phyloP scores from a whole-genome alignment of 2,888 invertebrate species.

The Macrophya alboannulata region DNA sequence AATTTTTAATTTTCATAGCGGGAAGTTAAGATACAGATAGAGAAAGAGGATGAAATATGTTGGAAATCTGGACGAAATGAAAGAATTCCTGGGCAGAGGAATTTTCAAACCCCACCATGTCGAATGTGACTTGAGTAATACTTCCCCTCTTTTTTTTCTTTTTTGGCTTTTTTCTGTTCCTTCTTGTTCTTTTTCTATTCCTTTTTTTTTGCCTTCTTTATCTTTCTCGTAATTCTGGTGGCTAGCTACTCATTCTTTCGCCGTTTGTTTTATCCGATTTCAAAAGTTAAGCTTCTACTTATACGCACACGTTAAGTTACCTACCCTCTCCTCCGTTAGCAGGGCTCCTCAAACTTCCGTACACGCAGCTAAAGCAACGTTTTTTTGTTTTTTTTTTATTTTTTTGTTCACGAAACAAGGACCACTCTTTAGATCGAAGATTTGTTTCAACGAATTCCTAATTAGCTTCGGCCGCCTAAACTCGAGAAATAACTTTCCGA shows the following conservation, averaged over 20 bases:
- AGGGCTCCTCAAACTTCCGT: not conserved
- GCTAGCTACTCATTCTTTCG: slow-evolving; percentile 30
- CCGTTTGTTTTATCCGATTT: slow-evolving; percentile 46
- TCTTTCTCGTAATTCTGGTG: not conserved
- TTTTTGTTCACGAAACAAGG: not conserved
- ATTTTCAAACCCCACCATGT: not conserved
- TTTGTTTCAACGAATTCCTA: slow-evolving; percentile 21
- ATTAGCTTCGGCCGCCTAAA: not conserved
- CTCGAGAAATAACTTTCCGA: not conserved
- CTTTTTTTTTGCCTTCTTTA: not conserved
- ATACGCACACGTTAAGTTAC: slow-evolving; percentile 20
- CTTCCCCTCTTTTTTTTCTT: not conserved
- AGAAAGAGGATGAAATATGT: not conserved
- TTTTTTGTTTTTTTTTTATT: not conserved
- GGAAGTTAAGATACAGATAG: not conserved
- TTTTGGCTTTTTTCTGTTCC: not conserved
- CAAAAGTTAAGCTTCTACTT: slow-evolving; percentile 42
- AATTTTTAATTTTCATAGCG: too few relatives aligned
- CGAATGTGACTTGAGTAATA: not conserved
- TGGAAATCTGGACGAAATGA: not conserved
- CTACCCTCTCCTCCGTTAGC: not conserved
- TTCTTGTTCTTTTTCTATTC: not conserved
- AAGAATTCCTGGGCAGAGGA: not conserved
- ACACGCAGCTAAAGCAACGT: not conserved
- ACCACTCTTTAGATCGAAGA: slow-evolving; percentile 34